phyloP scores from a whole-genome alignment of 2,113 vertebrate species.

The Herpailurus yagouaroundi region DNA sequence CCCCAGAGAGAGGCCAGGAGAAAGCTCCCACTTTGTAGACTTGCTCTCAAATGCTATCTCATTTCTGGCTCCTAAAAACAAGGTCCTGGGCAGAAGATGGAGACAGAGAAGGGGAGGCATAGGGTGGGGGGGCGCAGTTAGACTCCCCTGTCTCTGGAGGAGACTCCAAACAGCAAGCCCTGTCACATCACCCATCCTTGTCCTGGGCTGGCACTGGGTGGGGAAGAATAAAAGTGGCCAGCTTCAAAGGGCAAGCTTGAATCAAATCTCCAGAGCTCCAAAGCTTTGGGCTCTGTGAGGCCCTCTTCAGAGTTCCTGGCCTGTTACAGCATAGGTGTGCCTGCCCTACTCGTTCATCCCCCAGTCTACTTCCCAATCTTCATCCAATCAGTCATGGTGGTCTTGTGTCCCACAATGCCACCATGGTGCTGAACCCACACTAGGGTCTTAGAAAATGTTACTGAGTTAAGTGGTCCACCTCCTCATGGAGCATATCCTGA shows the following conservation, averaged over 20 bases:
- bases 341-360: neutral
- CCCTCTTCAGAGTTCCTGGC: neutral
- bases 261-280: neutral
- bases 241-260: neutral
- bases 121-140: too few relatives aligned
- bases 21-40: constrained; percentile 58
- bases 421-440: too few relatives aligned
- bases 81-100: neutral
- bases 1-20: constrained; percentile 10
- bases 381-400: neutral
- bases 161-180: neutral
- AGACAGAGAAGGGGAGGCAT: neutral
- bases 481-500: neutral
- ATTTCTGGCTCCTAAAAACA: constrained; percentile 24
- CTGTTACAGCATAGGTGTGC: neutral
- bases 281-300: neutral
- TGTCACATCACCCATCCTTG: neutral
- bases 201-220: neutral
- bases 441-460: neutral
- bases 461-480: neutral
- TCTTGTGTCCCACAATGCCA: neutral
- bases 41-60: neutral
- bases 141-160: neutral
- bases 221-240: neutral
- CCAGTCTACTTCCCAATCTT: neutral